Evolutionary conservation across 2,888 invertebrate species (phyloP).

Genomic region (Orthosia gothica): DNA sequence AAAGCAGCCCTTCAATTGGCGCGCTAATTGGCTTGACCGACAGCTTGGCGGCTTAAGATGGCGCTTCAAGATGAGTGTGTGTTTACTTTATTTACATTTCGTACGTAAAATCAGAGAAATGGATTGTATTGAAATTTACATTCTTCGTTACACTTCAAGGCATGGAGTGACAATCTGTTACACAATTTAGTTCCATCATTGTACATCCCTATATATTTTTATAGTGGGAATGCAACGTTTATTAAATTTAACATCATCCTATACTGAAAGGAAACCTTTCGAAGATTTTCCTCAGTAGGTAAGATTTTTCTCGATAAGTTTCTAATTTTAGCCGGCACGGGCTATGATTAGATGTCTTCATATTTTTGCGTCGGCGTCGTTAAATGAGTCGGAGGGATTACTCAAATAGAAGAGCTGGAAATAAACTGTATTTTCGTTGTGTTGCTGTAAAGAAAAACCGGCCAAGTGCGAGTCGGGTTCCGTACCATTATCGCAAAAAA

Average conservation of each 20-base stretch:
- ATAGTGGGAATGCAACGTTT: too few relatives aligned
- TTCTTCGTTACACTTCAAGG: too few relatives aligned
- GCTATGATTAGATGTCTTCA: constrained; percentile 32
- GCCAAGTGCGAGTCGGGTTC: too few relatives aligned
- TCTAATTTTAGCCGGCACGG: constrained; percentile 17
- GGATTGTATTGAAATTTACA: too few relatives aligned
- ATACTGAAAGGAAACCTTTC: neutral
- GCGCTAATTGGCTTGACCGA: constrained; percentile 89
- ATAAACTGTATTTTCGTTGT: neutral
- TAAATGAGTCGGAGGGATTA: constrained; percentile 31
- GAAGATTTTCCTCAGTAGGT: neutral
- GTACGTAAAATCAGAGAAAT: neutral
- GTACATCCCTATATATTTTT: too few relatives aligned
- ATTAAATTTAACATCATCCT: neutral
- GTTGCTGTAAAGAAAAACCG: neutral
- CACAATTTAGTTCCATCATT: too few relatives aligned
- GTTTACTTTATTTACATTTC: constrained; percentile 1
- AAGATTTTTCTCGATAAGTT: neutral
- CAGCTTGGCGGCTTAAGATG: constrained; percentile 66
- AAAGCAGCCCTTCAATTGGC: constrained; percentile 84
- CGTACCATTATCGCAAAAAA: too few relatives aligned
- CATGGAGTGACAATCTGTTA: neutral
- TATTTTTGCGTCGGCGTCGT: constrained; percentile 35
- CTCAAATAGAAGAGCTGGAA: constrained; percentile 15
- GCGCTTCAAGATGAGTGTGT: constrained; percentile 34